Evolutionary conservation across 2,113 vertebrate species (phyloP).

Genomic region (Eulemur rufifrons): DNA sequence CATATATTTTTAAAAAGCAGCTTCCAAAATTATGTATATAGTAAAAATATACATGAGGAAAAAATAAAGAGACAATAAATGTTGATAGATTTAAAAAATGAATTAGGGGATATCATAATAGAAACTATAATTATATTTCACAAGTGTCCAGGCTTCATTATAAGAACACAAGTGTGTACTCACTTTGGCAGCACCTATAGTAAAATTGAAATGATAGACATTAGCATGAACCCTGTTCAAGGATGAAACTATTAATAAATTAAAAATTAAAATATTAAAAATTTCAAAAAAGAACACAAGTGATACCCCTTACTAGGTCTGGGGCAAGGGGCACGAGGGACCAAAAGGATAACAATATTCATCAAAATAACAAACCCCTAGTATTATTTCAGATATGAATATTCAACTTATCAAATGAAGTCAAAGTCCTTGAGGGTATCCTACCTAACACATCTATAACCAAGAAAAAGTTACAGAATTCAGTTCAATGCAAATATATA

Average conservation of each 20-base stretch:
- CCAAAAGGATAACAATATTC: slow-evolving; percentile 17
- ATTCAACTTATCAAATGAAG: slow-evolving; percentile 16
- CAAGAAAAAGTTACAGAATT: slow-evolving; percentile 59
- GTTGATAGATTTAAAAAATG: not conserved
- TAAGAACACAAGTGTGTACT: not conserved
- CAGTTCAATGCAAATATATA: not conserved
- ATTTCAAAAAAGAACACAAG: not conserved
- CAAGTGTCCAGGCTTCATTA: slow-evolving; percentile 2
- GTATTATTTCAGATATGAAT: not conserved
- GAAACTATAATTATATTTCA: slow-evolving; percentile 19
- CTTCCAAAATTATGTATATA: not conserved
- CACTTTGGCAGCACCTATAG: too few relatives aligned
- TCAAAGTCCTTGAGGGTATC: slow-evolving; percentile 36
- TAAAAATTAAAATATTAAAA: too few relatives aligned
- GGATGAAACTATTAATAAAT: too few relatives aligned
- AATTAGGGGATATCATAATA: not conserved
- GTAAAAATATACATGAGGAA: slow-evolving; percentile 27
- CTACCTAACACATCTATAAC: slow-evolving; percentile 13
- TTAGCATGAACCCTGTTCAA: too few relatives aligned
- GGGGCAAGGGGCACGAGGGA: not conserved
- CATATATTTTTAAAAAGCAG: not conserved
- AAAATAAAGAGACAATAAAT: not conserved
- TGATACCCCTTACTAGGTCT: not conserved
- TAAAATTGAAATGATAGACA: too few relatives aligned
- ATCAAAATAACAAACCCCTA: slow-evolving; percentile 25